These are phyloP conservation scores for Trachops cirrhosus DNA, from an alignment of 2,797 vertebrate species.

Conservation along the genomic window DNA sequence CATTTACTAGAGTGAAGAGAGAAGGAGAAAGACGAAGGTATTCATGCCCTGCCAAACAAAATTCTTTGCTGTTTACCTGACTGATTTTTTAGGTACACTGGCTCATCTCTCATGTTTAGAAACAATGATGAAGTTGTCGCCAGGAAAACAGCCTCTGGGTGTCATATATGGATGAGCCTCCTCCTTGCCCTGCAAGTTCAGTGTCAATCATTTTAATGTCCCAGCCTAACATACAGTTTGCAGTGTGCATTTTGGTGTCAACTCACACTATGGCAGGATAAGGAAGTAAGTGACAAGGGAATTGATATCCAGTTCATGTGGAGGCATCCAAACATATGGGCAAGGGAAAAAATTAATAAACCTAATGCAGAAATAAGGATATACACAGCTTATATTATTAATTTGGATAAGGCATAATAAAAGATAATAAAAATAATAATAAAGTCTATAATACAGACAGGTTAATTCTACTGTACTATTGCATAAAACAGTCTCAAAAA, in stretches of 20 bases:
- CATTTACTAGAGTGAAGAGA: slow-evolving; percentile 57
- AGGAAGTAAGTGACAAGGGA: slow-evolving; percentile 52
- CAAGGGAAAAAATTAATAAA: slow-evolving; percentile 31
- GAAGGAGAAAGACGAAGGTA: slow-evolving; percentile 30
- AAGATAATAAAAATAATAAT: background rate
- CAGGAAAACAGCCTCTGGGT: slow-evolving; percentile 66
- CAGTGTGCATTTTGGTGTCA: slow-evolving; percentile 39
- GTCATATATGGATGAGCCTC: slow-evolving; percentile 67
- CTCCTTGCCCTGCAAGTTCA: slow-evolving; percentile 59
- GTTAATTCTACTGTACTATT: background rate
- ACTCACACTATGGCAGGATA: slow-evolving; percentile 53
- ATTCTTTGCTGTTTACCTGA: slow-evolving; percentile 74
- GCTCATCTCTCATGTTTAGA: slow-evolving; percentile 75
- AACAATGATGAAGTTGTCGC: slow-evolving; percentile 77
- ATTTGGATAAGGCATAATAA: background rate
- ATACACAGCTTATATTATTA: background rate
- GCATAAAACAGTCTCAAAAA: background rate
- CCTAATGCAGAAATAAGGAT: slow-evolving; percentile 28
- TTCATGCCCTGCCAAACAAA: slow-evolving; percentile 66
- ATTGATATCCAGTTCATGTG: slow-evolving; percentile 46
- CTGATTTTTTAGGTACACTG: slow-evolving; percentile 70
- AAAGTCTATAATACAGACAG: background rate
- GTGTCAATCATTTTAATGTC: slow-evolving; percentile 68
- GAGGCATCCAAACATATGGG: slow-evolving; percentile 38
- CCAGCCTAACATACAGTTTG: slow-evolving; percentile 45